A percentile compares a stretch with the other conserved stretches of the same genome.
Evolutionary conservation across 2,888 invertebrate genomes (phyloP).

Genomic region (Ametastegia equiseti): DNA sequence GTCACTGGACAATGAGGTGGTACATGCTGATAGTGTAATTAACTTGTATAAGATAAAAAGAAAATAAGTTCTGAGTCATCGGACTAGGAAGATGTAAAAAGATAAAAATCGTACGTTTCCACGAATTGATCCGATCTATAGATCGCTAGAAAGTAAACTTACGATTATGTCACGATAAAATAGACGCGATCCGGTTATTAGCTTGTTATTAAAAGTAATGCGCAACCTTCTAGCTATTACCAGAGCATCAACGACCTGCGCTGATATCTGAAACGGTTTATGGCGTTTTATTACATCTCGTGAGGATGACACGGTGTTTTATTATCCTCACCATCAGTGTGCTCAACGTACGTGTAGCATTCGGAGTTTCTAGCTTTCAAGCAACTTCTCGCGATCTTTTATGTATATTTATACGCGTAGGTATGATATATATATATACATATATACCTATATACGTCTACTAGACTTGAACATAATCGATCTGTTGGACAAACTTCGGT

Average conservation of each 20-base stretch:
- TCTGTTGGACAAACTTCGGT: not conserved
- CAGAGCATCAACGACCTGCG: not conserved
- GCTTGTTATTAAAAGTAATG: not conserved
- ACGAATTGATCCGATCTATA: not conserved
- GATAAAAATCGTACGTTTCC: not conserved
- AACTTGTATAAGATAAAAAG: not conserved
- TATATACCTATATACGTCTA: no score
- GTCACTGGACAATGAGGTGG: not conserved
- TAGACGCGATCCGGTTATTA: not conserved
- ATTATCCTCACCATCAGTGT: not conserved
- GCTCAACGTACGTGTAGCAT: not conserved
- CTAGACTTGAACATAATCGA: not conserved
- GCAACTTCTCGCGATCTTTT: not conserved
- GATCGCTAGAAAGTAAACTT: not conserved
- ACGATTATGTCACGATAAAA: constrained; percentile 28
- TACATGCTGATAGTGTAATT: not conserved
- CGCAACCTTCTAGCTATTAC: not conserved
- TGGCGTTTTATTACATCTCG: not conserved
- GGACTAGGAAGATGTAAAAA: not conserved
- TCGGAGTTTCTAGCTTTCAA: not conserved
- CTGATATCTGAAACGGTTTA: not conserved
- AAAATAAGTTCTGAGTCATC: not conserved
- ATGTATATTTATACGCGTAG: no score
- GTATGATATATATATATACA: no score
- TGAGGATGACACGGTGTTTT: not conserved